Evolutionary conservation across 2,797 vertebrate genomes (phyloP).

Genomic region (Mormyrops boulengeri): DNA sequence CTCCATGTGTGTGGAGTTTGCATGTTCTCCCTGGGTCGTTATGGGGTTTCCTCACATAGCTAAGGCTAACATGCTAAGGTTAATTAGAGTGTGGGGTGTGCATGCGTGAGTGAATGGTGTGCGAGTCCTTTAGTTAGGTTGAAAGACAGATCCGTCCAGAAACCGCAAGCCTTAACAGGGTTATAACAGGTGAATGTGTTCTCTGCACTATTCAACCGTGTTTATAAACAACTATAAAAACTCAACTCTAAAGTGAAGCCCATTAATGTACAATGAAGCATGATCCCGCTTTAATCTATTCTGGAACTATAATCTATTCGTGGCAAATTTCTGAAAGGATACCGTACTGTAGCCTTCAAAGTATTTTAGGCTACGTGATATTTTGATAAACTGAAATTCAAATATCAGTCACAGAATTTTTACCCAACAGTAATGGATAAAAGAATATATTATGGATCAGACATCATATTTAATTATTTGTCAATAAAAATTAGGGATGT

Average conservation of each 20-base stretch:
- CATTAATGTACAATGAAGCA: neutral
- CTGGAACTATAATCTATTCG: neutral
- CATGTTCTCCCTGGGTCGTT: too few relatives aligned
- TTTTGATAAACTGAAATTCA: neutral
- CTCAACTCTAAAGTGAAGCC: neutral
- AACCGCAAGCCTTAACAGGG: neutral
- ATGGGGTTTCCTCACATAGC: too few relatives aligned
- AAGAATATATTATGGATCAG: neutral
- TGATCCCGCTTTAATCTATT: too few relatives aligned
- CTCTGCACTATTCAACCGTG: neutral
- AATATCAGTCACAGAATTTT: neutral
- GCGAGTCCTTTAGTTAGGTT: too few relatives aligned
- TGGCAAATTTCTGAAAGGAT: neutral
- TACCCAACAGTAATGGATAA: neutral
- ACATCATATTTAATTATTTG: neutral
- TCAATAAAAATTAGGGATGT: neutral
- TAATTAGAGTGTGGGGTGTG: too few relatives aligned
- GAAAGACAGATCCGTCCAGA: neutral
- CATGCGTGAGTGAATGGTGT: too few relatives aligned
- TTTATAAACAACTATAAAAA: neutral
- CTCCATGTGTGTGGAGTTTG: too few relatives aligned
- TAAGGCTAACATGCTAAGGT: too few relatives aligned
- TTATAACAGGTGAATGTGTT: neutral
- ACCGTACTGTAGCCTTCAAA: neutral
- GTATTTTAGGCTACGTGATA: neutral